These are phyloP conservation scores for Vandiemenella viatica DNA, from an alignment of 2,888 invertebrate genomes.

Conservation along the genomic window DNA sequence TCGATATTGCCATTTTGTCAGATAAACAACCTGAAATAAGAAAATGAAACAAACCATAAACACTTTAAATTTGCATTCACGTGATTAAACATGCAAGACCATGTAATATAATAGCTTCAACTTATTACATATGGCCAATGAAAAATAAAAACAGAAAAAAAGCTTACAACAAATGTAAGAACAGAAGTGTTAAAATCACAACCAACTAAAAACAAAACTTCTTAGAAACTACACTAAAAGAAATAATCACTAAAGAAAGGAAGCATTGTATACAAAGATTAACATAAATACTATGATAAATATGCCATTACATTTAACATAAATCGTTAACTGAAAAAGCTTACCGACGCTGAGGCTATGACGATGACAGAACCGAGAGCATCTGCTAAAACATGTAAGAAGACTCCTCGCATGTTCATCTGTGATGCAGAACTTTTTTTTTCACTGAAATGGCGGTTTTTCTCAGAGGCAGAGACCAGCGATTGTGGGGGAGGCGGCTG, in stretches of 20 bases:
- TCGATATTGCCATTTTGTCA: slow-evolving; percentile 35
- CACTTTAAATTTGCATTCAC: neutral
- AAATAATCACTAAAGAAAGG: no score
- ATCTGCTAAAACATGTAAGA: slow-evolving; percentile 91
- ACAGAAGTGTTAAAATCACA: no score
- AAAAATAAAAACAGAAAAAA: no score
- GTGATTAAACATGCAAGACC: neutral
- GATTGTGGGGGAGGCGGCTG: slow-evolving; percentile 29
- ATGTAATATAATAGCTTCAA: no score
- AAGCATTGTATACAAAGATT: no score
- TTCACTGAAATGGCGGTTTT: slow-evolving; percentile 34
- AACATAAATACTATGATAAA: no score
- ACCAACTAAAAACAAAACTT: no score
- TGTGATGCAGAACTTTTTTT: slow-evolving; percentile 41
- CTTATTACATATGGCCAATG: no score
- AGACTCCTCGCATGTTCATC: slow-evolving; percentile 99
- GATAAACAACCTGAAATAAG: slow-evolving; percentile 32
- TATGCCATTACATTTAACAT: no score
- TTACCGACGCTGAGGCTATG: slow-evolving; percentile 61
- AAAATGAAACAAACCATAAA: neutral
- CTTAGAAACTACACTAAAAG: no score
- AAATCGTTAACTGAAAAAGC: slow-evolving; percentile 10
- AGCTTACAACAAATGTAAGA: no score
- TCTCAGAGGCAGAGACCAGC: neutral
- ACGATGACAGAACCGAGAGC: slow-evolving; percentile 91